Evolutionary conservation across 2,888 invertebrate genomes (phyloP), one percentile per base, ranked within the genome.

Genomic region (Sthenelais limicola): DNA sequence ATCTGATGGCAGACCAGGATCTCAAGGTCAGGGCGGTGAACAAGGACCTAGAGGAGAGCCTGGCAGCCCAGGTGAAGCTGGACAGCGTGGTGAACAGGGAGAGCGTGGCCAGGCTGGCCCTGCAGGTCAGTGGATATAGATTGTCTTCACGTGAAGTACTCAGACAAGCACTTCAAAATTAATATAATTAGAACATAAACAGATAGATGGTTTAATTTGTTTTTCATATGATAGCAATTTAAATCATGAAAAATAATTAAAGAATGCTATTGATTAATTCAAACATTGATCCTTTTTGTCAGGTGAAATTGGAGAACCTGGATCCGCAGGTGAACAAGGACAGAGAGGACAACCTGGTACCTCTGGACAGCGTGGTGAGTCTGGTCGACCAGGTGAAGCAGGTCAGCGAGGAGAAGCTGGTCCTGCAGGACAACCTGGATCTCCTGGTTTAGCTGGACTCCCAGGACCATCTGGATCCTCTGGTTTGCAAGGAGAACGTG

Each of bases 1-100:
- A 67, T 58, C 54, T 88, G 90, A 93, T 26, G 96, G 95, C 2
- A 89, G 94, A 21, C 94, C 94, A 30, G 96, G 96, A 1, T 94
- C 94, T 83, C 93, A 94, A 7, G 96, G 96, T 35, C 90, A 90
- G 76, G 92, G 93, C 30, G 73, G 73, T 12, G 35, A 26, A 52
- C 0, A 43, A 52, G 72, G 72, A n/a, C 33, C 43, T n/a, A 38
- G 26, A 9, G 68, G 68, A 62, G 35, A 28, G 9, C 12, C 68
- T 68, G 73, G 73, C 26, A 38, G 43, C 24, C 18, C 49, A 15
- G 76, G 76, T 24, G 21, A 49, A 49, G n/a, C 48, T 26, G 76
- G 76, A 32, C 32, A 30, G 28, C 28, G 56, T 3, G 77, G 77
- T 3, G 56, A 54, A 12, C 24, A 56, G 28, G 77, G 77, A 52